Evolutionary conservation across 2,113 vertebrate genomes (phyloP), one percentile per base, ranked within the genome.

Genomic region (Xiphophorus hellerii): DNA sequence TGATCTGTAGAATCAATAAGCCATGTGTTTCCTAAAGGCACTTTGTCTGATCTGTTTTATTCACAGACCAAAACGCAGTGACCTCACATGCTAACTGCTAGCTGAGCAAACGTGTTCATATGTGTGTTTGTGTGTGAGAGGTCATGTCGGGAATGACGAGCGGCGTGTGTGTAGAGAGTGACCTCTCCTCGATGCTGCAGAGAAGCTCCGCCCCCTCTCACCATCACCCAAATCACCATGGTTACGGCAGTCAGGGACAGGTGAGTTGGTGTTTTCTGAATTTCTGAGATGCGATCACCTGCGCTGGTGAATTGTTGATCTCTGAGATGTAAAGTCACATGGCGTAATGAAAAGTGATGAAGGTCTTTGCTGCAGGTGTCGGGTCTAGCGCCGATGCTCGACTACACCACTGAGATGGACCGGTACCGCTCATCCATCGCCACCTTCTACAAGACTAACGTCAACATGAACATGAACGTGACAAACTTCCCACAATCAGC

Each of bases 391-490:
- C 91, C 90, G n/a, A 95, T 98, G 89, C 89, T 96, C 95, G 97
- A 98, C 94, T 97, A 97, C 95, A 96, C 94, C 86, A 94, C 96
- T 3, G 97, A 97, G 92, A 97, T 97, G 96, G 97, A 98, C 91
- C 94, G 97, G 14, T 97, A 97, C 89, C 95, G 96, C 76, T 97
- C 96, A 25, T 97, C 96, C 79, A 97, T 98, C 42, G 96, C 96
- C 84, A 96, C 89, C 86, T 97, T 97, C 95, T 97, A 97, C 92
- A 97, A 97, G 92, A 96, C 94, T 87, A 94, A 95, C 88, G 95
- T 96, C 84, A 96, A 95, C 89, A 92, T 93, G 94, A 96, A 95
- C 88, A 88, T 92, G 93, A 96, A 94, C 79, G 94, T 94, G 79
- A 90, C 95, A 33, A 96, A 95, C 74, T 97, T 97, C 90, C 96